phyloP scores from a whole-genome alignment of 1,140 invertebrate genomes.

The Drosophila miranda region DNA sequence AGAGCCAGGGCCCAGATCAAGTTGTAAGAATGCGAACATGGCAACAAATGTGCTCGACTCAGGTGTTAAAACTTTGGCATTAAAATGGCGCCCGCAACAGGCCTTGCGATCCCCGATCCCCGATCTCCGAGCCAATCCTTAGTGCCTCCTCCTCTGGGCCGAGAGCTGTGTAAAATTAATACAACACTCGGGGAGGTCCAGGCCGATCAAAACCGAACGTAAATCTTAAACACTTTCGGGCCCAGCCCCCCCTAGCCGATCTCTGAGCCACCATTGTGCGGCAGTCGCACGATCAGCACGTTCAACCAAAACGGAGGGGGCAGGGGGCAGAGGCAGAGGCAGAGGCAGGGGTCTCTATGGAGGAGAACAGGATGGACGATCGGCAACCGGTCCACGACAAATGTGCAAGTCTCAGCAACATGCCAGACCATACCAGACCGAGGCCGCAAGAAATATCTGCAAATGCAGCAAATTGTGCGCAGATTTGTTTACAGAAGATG shows the following conservation, averaged over 20 bases:
- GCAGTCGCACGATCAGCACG: constrained; percentile 79
- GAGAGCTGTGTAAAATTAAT: constrained; percentile 59
- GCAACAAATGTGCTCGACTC: constrained; percentile 65
- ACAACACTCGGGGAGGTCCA: constrained; percentile 76
- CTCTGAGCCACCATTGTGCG: constrained; percentile 40
- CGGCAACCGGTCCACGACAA: constrained; percentile 63
- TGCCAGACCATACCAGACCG: constrained; percentile 32
- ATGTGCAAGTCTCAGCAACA: constrained; percentile 75
- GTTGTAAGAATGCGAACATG: constrained; percentile 72
- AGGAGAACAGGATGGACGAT: constrained; percentile 23
- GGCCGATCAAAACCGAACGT: constrained; percentile 79
- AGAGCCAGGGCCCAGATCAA: constrained; percentile 57
- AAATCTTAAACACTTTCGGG: constrained; percentile 73
- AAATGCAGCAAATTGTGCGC: constrained; percentile 75
- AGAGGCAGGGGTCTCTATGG: background rate
- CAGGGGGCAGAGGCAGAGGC: background rate
- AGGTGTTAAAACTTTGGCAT: constrained; percentile 67
- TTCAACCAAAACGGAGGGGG: constrained; percentile 37
- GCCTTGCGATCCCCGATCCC: constrained; percentile 22
- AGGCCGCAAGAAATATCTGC: constrained; percentile 42
- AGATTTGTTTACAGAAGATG: constrained; percentile 77
- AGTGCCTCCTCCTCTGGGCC: background rate
- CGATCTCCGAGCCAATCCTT: too few species aligned
- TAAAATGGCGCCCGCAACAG: constrained; percentile 67
- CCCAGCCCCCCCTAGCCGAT: constrained; percentile 1